Conservation (phyloP, 2,888 invertebrate species). For the Hypomecis atomaria region DNA sequence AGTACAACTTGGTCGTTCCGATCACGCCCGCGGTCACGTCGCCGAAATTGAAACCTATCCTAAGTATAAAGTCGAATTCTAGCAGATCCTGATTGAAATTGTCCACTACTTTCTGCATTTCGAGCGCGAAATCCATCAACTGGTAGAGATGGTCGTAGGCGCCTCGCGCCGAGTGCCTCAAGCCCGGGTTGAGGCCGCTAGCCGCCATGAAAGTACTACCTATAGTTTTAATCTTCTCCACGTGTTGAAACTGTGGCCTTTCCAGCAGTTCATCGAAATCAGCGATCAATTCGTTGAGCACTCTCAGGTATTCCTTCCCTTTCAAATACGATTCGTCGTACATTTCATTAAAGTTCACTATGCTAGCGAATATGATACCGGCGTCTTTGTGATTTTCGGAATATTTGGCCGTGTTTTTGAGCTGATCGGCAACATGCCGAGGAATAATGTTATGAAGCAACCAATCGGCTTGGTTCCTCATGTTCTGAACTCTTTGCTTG, state of each 20-base stretch:
- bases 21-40: constrained; percentile 99
- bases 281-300: constrained; percentile 97
- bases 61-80: constrained; percentile 93
- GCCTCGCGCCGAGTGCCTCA: constrained; percentile 87
- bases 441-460: constrained; percentile 98
- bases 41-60: constrained; percentile 96
- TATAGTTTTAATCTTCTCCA: constrained; percentile 99
- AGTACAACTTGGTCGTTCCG: constrained; percentile 97
- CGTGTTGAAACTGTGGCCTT: constrained; percentile 91
- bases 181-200: constrained; percentile 94
- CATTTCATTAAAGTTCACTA: constrained; percentile 98
- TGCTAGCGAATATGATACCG: constrained; percentile 97
- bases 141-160: constrained; percentile 92
- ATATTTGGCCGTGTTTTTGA: constrained; percentile 96
- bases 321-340: constrained; percentile 98
- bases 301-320: constrained; percentile 96
- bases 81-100: constrained; percentile 95
- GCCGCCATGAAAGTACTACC: constrained; percentile 99
- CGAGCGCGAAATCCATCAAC: constrained; percentile 96
- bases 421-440: constrained; percentile 95
- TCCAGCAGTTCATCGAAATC: constrained; percentile 97
- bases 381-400: constrained; percentile 97
- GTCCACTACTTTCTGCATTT: constrained; percentile 94
- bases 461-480: constrained; percentile 98
- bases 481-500: constrained; percentile 93